phyloP scores from a whole-genome alignment of 2,797 vertebrate species.

The Sebastes vulpes region DNA sequence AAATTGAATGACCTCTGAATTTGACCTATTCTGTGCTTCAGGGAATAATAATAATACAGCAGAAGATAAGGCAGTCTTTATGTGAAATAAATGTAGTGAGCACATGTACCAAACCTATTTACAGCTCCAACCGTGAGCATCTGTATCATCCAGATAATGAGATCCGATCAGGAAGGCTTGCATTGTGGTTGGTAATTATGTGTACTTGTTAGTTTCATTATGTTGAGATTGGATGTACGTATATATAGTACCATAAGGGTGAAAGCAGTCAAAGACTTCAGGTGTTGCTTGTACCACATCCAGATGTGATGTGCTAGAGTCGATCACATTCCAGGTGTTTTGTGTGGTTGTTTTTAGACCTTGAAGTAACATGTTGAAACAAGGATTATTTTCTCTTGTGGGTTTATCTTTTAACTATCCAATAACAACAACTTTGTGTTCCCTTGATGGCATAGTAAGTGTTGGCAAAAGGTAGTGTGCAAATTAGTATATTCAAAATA shows the following conservation, averaged over 20 bases:
- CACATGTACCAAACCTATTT: background rate
- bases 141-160: conserved; percentile 19
- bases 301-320: background rate
- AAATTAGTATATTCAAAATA: background rate
- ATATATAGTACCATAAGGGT: background rate
- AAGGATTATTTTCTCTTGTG: background rate
- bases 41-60: background rate
- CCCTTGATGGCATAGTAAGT: background rate
- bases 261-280: background rate
- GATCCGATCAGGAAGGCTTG: background rate
- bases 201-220: background rate
- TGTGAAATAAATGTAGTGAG: background rate
- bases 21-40: background rate
- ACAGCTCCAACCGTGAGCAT: background rate
- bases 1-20: background rate
- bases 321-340: background rate
- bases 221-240: background rate
- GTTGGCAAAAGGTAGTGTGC: background rate
- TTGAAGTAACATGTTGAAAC: background rate
- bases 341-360: background rate
- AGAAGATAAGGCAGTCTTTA: background rate
- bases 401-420: background rate
- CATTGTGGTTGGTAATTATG: background rate
- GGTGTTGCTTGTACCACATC: background rate
- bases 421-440: background rate